Base-by-base conservation (phyloP, 2,888 invertebrate genomes). In the Nomada ferruginata region DNA sequence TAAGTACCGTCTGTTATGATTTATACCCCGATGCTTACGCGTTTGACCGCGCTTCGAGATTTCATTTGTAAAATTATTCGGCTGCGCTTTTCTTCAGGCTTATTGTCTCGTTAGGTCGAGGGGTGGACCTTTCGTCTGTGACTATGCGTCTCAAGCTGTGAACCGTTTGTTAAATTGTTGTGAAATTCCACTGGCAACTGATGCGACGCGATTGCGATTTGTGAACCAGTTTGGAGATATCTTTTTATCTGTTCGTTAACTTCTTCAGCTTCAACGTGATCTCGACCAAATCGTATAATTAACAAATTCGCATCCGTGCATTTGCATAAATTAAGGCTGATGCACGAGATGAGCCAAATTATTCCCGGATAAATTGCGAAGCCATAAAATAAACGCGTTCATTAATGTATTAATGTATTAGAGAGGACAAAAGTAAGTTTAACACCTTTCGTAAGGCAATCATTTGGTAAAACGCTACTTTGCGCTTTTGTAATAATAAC, bases 181-280 rank as follows among this genome's bases (percentile, higher is more conserved):
- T 89, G 84, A 88, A 88, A 87, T 89, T 86, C 85, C 74, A 20
- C 76, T 76, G 83, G 81, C 85, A 87, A 76, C 69, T 36, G 36
- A 36, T 36, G 36, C 76, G 59, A 71, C 87, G 86, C 90, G 89
- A 91, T 92, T 91, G 87, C 90, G 87, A 92, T 91, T 92, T 92
- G 91, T 91, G 90, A 89, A 88, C 80, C 83, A 59, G 78, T 79
- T 86, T 68, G 79, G 69, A 80, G 86, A 88, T 87, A 87, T 52
- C 65, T 90, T 91, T 90, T 89, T 87, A 89, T 90, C 87, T 88
- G 89, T 91, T 91, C 90, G 90, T 91, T 91, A 91, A 87, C 84
- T 77, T 77, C 74, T 82, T 80, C 76, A 69, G 61, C 82, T 63
- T 73, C 70, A 20, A 23, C 15, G 50, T 61, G 29, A 11, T 57